phyloP scores from a whole-genome alignment of 2,113 vertebrate genomes.

The Atractosteus spatula region DNA sequence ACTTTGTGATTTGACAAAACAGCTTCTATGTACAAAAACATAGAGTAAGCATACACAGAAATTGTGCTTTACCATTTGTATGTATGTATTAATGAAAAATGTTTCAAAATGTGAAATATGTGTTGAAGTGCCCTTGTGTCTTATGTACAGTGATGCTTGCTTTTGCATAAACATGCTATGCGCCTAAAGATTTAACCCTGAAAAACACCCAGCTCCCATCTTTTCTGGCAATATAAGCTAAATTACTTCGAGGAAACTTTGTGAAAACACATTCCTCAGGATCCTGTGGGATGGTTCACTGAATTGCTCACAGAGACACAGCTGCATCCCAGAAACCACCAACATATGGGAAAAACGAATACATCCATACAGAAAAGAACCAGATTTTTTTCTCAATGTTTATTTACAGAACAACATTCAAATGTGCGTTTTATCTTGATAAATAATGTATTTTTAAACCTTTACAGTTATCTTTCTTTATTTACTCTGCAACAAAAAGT shows the following conservation, averaged over 20 bases:
- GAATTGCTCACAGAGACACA: constrained; percentile 23
- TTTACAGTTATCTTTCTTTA: no score
- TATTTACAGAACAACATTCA: no score
- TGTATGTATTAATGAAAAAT: neutral
- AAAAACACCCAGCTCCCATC: constrained; percentile 8
- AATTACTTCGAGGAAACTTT: constrained; percentile 12
- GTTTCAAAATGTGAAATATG: neutral
- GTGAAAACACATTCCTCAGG: constrained; percentile 17
- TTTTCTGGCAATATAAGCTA: neutral
- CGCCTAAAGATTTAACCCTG: constrained; percentile 2
- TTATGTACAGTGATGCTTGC: constrained; percentile 6
- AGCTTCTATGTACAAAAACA: neutral
- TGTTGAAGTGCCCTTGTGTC: neutral
- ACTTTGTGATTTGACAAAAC: neutral
- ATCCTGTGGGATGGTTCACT: constrained; percentile 19
- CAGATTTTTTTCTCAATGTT: neutral
- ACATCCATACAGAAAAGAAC: neutral
- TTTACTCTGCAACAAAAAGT: no score
- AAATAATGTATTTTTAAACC: no score
- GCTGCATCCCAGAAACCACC: constrained; percentile 16
- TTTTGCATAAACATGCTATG: constrained; percentile 12
- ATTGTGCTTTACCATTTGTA: neutral
- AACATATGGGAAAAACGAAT: constrained; percentile 7
- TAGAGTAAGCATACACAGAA: neutral
- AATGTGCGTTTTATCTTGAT: no score